phyloP scores from a whole-genome alignment of 30 jellyfish, hydroid and myxozoan genomes.

The Aurelia aurita complex sp. Pacific region DNA sequence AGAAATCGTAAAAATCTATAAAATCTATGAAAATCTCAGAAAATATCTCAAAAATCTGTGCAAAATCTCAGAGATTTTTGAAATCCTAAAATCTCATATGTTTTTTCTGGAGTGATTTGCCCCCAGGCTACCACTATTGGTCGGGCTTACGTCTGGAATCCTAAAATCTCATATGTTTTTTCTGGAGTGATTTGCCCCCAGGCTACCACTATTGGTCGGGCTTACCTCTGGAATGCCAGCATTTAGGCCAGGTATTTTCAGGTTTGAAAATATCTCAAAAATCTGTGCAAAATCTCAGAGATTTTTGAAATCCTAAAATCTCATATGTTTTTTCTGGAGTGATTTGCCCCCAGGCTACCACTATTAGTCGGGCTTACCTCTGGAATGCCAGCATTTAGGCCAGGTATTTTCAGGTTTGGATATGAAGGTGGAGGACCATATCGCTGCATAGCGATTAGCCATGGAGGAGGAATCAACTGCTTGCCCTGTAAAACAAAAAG shows the following conservation, averaged over 20 bases:
- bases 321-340: too few species aligned
- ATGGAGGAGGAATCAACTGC: conserved; percentile 99
- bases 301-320: too few species aligned
- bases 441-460: conserved; percentile 99
- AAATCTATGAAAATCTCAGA: too few species aligned
- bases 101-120: too few species aligned
- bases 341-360: too few species aligned
- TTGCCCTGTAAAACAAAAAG: conserved; percentile 78
- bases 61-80: too few species aligned
- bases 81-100: too few species aligned
- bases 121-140: not conserved
- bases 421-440: conserved; percentile 99
- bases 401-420: conserved; percentile 98
- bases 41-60: too few species aligned
- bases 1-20: too few species aligned
- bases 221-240: conserved; percentile 99
- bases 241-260: conserved; percentile 98
- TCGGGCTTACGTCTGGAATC: not conserved
- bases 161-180: too few species aligned
- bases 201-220: not conserved
- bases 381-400: conserved; percentile 99
- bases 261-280: conserved; percentile 30
- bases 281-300: too few species aligned
- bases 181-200: too few species aligned
- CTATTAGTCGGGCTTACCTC: conserved; percentile 61